Evolutionary conservation across 2,888 invertebrate genomes (phyloP), one percentile per base, ranked within the genome.

Genomic region (Chloroclystis v-ata): DNA sequence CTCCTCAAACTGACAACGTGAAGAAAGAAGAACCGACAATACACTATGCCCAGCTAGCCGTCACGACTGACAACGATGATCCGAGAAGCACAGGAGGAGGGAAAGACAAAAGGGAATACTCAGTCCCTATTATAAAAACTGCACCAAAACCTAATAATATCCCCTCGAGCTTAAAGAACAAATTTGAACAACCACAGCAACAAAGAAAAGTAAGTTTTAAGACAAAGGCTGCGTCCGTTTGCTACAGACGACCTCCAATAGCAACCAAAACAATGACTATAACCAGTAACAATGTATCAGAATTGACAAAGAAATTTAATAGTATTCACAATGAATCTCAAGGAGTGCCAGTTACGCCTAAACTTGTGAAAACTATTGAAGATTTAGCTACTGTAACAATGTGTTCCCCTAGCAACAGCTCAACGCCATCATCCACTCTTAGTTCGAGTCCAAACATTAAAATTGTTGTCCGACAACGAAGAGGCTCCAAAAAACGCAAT

Each of bases 251-350:
- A 45, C 80, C 83, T 3, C 82, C 82, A 16, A 56, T 80, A 26
- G 72, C 73, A 25, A 71, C 83, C 7, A 88, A 82, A 63, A 84
- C 85, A 26, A 78, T 89, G 69, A 85, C 88, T 4, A 78, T 89
- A 53, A 75, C 82, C 9, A 82, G 88, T 50, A 91, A 82, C 60
- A 90, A 90, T 71, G 93, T 93, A 26, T 91, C 92, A 37, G 90
- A 91, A 67, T 72, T 93, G 47, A 91, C 93, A 1, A 90, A 90
- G 55, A 92, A 92, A 65, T 93, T 92, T 63, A 93, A 93, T 67
- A 90, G 91, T 67, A 82, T 92, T 63, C 89, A 91, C 52, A 78
- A 69, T 41, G 89, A 89, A 57, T 78, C 83, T 56, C 71, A 65
- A 47, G 72, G 72, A 3, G 65, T 89, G 5, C 67, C 89, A 29